A percentile compares a stretch with the other conserved stretches of the same genome.
These are phyloP conservation scores for Helicoverpa zea DNA, from an alignment of 1,140 invertebrate genomes.

Conservation along the genomic window DNA sequence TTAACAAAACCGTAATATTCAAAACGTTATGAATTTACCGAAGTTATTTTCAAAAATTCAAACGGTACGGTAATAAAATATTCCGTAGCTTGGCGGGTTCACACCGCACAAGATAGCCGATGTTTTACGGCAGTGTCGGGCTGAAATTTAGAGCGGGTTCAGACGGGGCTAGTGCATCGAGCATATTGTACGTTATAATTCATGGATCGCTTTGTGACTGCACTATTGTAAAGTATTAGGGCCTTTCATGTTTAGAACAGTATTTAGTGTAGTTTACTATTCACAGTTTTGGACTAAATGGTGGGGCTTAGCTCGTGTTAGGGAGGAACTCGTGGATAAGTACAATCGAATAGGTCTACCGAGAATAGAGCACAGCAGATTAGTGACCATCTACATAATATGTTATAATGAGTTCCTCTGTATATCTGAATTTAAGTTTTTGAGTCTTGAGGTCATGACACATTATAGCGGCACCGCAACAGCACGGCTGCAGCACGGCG, in stretches of 20 bases:
- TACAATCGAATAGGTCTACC: no score
- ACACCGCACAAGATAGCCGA: constrained; percentile 33
- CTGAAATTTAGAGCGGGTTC: constrained; percentile 21
- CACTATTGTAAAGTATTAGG: constrained; percentile 1
- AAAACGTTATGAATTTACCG: neutral
- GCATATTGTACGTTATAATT: constrained; percentile 33
- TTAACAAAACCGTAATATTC: neutral
- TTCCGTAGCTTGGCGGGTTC: constrained; percentile 17
- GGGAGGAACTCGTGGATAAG: no score
- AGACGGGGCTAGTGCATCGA: constrained; percentile 14
- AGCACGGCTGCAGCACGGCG: no score
- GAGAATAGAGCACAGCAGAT: no score
- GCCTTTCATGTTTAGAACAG: neutral
- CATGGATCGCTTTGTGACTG: constrained; percentile 30
- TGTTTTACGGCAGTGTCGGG: constrained; percentile 30
- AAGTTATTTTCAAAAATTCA: constrained; percentile 32
- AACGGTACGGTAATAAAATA: constrained; percentile 34
- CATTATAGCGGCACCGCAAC: no score
- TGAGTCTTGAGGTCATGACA: no score
- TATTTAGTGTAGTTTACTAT: neutral
- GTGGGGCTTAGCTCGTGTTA: no score
- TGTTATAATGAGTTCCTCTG: no score
- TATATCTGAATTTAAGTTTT: no score
- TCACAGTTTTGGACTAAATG: no score
- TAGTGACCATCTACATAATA: no score